Evolutionary conservation across 2,888 invertebrate genomes (phyloP).

Genomic region (Tachina lurida): DNA sequence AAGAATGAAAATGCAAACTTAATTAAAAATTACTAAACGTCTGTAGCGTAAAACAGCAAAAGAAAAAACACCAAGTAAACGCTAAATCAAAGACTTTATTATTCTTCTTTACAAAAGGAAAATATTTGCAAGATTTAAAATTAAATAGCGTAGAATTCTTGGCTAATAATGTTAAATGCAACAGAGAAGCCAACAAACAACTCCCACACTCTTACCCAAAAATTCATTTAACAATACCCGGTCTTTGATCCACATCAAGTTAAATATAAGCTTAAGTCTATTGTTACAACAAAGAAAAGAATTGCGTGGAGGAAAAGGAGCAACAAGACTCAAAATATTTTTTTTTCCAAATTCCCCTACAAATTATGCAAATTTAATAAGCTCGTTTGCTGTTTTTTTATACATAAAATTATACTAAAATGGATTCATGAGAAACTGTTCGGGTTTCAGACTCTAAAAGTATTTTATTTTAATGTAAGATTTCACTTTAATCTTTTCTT

Average conservation of each 20-base stretch:
- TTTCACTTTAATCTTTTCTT: conserved; percentile 49
- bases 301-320: background rate
- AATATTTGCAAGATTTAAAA: conserved; percentile 61
- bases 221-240: background rate
- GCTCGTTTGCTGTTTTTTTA: conserved; percentile 15
- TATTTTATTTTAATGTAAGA: conserved; percentile 50
- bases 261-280: background rate
- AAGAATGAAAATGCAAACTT: conserved; percentile 72
- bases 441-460: conserved; percentile 35
- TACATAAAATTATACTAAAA: background rate
- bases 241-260: no score
- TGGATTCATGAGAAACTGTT: background rate
- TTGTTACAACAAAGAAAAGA: background rate
- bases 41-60: conserved; percentile 63
- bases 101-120: conserved; percentile 4
- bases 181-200: no score
- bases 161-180: background rate
- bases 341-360: conserved; percentile 51
- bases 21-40: conserved; percentile 76
- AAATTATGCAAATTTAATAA: conserved; percentile 72
- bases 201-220: background rate
- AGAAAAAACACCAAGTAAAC: background rate
- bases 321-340: conserved; percentile 6
- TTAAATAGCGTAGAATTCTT: background rate
- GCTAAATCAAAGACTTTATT: background rate